phyloP scores from a whole-genome alignment of 2,888 invertebrate genomes.

The Thalpophila matura region DNA sequence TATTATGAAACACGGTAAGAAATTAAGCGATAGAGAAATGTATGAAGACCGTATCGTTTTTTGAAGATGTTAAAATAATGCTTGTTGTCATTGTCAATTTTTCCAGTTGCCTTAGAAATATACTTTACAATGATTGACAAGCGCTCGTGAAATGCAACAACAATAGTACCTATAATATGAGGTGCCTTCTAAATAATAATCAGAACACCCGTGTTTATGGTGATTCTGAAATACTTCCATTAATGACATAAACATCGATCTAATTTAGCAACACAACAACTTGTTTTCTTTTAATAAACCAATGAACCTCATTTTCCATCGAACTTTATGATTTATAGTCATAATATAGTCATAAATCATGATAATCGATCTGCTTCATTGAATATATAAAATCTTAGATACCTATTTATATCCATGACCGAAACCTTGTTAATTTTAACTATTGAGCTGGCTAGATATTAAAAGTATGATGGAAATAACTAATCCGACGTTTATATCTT shows the following conservation, averaged over 20 bases:
- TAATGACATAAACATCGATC: conserved; percentile 23
- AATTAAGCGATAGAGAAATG: no score
- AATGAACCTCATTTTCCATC: conserved; percentile 50
- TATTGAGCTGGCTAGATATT: conserved; percentile 7
- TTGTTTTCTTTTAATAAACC: conserved; percentile 47
- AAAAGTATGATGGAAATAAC: conserved; percentile 4
- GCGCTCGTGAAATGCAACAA: no score
- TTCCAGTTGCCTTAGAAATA: no score
- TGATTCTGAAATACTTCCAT: background rate
- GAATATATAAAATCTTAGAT: conserved; percentile 40
- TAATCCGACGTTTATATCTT: conserved; percentile 2
- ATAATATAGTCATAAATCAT: conserved; percentile 47
- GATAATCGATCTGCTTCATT: conserved; percentile 39
- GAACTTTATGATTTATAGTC: conserved; percentile 38
- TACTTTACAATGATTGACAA: no score
- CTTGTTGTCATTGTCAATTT: no score
- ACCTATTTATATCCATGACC: conserved; percentile 44
- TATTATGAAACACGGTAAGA: no score
- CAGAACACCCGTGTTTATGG: background rate
- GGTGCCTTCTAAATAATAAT: background rate
- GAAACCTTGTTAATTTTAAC: conserved; percentile 23
- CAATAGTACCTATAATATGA: no score
- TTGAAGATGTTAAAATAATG: no score
- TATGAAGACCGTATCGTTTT: no score
- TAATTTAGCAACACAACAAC: conserved; percentile 39